These are phyloP conservation scores for Hestina assimilis DNA, from an alignment of 1,140 invertebrate genomes.

Conservation along the genomic window DNA sequence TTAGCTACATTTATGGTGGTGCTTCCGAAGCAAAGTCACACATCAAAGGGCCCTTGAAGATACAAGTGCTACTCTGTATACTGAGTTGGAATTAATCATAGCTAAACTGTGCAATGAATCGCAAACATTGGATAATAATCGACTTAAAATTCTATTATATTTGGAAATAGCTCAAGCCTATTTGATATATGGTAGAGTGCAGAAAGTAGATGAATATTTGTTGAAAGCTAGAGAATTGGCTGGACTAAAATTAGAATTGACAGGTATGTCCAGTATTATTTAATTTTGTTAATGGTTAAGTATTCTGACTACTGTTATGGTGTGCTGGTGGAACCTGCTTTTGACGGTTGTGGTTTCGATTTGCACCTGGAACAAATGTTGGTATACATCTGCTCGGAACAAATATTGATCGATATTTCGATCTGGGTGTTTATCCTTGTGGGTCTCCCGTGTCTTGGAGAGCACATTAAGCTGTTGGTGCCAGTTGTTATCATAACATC, in stretches of 20 bases:
- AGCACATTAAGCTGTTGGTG: no score
- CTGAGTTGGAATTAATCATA: conserved; percentile 80
- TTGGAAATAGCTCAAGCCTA: conserved; percentile 88
- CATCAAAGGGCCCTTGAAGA: conserved; percentile 89
- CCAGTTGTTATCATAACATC: no score
- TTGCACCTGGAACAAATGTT: no score
- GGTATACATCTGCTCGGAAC: no score
- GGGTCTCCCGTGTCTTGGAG: no score
- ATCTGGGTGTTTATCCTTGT: no score
- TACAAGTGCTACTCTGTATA: conserved; percentile 81
- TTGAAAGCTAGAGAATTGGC: conserved; percentile 80
- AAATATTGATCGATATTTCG: no score
- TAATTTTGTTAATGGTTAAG: no score
- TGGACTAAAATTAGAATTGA: conserved; percentile 83
- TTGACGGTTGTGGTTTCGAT: no score
- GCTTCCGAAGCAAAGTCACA: conserved; percentile 83
- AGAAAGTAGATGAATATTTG: conserved; percentile 83
- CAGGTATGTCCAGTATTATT: no score
- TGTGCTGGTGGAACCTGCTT: no score
- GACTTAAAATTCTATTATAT: conserved; percentile 82
- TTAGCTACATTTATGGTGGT: conserved; percentile 84
- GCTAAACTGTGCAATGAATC: conserved; percentile 75
- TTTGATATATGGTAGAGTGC: conserved; percentile 85
- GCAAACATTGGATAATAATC: conserved; percentile 57
- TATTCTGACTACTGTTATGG: no score